Conservation (phyloP, 2,113 vertebrate species). For the Cygnus atratus region DNA sequence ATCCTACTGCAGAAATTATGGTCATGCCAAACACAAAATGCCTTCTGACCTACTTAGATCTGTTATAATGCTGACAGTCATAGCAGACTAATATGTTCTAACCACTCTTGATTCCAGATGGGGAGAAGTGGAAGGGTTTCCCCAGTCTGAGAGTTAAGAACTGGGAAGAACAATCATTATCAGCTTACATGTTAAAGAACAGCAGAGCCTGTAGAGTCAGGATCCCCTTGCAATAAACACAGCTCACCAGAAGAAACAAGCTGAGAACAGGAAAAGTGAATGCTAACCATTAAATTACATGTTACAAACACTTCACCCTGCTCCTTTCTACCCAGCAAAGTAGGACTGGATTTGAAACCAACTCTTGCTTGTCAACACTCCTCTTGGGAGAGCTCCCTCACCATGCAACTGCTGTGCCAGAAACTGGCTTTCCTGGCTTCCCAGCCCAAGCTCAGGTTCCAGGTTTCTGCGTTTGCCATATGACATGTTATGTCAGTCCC, state of each 20-base stretch:
- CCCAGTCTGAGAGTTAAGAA: neutral
- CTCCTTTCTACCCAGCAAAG: neutral
- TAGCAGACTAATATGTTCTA: neutral
- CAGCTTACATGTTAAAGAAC: neutral
- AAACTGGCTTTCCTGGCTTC: neutral
- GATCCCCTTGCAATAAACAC: neutral
- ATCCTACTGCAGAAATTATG: neutral
- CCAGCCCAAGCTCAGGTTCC: slow-evolving; percentile 7
- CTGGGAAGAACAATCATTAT: neutral
- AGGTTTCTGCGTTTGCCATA: neutral
- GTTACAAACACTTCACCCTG: neutral
- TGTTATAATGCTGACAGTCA: neutral
- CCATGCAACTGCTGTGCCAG: neutral
- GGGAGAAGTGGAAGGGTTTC: neutral
- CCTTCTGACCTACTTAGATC: neutral
- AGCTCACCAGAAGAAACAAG: neutral
- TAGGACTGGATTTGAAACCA: neutral
- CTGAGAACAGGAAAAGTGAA: neutral
- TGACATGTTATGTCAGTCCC: neutral
- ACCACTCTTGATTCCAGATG: neutral
- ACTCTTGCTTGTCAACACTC: slow-evolving; percentile 27
- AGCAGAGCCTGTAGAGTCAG: neutral
- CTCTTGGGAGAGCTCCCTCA: slow-evolving; percentile 30
- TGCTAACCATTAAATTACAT: neutral
- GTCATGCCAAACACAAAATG: neutral